A percentile compares a stretch with the other conserved stretches of the same genome.
Conservation (phyloP, 2,797 vertebrate species). For the Acanthurus leucopareius region DNA sequence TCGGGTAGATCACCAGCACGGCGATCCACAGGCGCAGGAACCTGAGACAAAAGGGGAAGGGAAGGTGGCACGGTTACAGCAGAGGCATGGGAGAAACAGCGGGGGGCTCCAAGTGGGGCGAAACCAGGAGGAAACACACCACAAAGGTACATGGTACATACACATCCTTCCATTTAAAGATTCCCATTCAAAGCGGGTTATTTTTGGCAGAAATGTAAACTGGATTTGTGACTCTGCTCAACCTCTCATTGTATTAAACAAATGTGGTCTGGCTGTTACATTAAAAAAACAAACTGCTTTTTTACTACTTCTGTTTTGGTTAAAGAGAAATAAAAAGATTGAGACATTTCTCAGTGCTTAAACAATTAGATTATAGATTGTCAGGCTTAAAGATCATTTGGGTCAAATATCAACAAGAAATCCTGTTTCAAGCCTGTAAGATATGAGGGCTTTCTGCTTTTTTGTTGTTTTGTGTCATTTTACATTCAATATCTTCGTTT, state of each 20-base stretch:
- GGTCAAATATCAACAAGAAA: neutral
- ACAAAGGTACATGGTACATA: slow-evolving; percentile 21
- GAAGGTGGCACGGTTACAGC: neutral
- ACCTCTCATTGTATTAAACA: neutral
- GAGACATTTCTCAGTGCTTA: too few relatives aligned
- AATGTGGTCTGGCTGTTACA: neutral
- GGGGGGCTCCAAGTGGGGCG: neutral
- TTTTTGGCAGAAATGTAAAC: slow-evolving; percentile 12
- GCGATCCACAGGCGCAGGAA: slow-evolving; percentile 95
- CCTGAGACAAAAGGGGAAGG: slow-evolving; percentile 68
- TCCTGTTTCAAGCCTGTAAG: neutral
- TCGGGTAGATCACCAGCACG: slow-evolving; percentile 95
- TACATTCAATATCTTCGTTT: neutral
- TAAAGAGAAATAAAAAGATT: too few relatives aligned
- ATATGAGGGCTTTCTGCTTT: neutral
- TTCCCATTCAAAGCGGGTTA: slow-evolving; percentile 22
- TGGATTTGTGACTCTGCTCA: neutral
- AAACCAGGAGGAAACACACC: slow-evolving; percentile 15
- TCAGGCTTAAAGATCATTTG: too few relatives aligned
- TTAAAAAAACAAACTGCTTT: too few relatives aligned
- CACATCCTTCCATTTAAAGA: slow-evolving; percentile 41
- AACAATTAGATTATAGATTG: too few relatives aligned
- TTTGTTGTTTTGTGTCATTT: neutral
- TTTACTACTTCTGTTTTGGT: too few relatives aligned
- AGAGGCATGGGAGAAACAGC: slow-evolving; percentile 10